Evolutionary conservation across 1,140 invertebrate genomes (phyloP).

Genomic region (Trichoplusia ni): DNA sequence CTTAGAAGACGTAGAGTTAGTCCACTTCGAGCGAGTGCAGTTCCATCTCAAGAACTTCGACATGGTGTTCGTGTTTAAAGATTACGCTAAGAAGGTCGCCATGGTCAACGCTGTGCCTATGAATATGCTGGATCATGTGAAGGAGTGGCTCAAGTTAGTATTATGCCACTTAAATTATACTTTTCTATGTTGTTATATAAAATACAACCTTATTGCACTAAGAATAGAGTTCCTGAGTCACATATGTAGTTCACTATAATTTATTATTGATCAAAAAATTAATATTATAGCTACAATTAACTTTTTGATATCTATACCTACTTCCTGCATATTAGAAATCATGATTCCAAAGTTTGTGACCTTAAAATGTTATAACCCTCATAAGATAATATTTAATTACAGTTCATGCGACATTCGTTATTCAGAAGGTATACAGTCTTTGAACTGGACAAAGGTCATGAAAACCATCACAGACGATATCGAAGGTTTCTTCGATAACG

Average conservation of each 20-base stretch:
- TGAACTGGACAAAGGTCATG: conserved; percentile 99
- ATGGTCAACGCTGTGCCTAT: conserved; percentile 99
- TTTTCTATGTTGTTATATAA: neutral
- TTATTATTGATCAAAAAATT: too few relatives aligned
- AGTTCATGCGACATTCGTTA: conserved; percentile 98
- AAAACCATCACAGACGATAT: conserved; percentile 99
- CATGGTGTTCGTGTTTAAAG: conserved; percentile 99
- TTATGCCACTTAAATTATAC: conserved; percentile 9
- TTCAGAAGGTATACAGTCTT: conserved; percentile 98
- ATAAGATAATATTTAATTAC: conserved; percentile 30
- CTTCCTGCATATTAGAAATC: too few relatives aligned
- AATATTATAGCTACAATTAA: too few relatives aligned
- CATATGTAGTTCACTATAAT: too few relatives aligned
- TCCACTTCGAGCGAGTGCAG: conserved; percentile 99
- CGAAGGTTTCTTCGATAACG: conserved; percentile 98
- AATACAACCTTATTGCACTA: too few relatives aligned
- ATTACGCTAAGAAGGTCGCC: conserved; percentile 95
- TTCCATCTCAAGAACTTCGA: conserved; percentile 99
- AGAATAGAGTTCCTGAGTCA: too few relatives aligned
- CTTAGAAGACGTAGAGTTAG: conserved; percentile 97
- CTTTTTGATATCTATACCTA: too few relatives aligned
- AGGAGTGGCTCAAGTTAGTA: conserved; percentile 98
- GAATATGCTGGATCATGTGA: conserved; percentile 99
- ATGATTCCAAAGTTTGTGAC: too few relatives aligned
- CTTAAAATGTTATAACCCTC: neutral